Evolutionary conservation across 2,113 vertebrate species (phyloP).

Genomic region (Chitala chitala): DNA sequence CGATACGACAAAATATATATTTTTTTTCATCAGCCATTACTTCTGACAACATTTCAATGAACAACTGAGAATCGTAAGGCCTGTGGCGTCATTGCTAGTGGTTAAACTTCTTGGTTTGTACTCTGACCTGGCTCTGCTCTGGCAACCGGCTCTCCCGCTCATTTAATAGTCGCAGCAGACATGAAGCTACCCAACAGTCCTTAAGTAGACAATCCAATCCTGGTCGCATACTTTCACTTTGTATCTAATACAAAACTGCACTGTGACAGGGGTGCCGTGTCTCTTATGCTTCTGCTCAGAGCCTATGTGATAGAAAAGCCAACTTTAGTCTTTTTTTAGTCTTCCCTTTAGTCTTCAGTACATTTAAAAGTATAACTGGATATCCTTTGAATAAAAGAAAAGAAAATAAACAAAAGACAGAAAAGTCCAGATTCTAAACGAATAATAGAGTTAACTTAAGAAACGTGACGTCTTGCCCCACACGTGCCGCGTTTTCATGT

Average conservation of each 20-base stretch:
- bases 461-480: background rate
- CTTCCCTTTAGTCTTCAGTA: constrained; percentile 47
- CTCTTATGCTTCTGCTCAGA: constrained; percentile 68
- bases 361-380: constrained; percentile 80
- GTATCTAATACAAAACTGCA: constrained; percentile 83
- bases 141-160: constrained; percentile 31
- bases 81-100: constrained; percentile 98
- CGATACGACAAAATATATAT: constrained; percentile 99
- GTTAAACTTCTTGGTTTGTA: constrained; percentile 83
- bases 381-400: constrained; percentile 76
- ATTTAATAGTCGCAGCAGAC: constrained; percentile 41
- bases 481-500: background rate
- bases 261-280: constrained; percentile 64
- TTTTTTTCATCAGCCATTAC: constrained; percentile 97
- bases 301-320: too few relatives aligned
- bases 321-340: too few relatives aligned
- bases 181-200: constrained; percentile 57
- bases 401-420: constrained; percentile 54
- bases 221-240: constrained; percentile 61
- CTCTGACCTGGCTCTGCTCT: constrained; percentile 71
- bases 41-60: constrained; percentile 96
- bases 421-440: background rate
- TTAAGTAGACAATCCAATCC: constrained; percentile 53
- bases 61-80: constrained; percentile 99
- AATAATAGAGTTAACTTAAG: background rate